Conservation (phyloP, 2,113 vertebrate species). For the Nicator chloris region DNA sequence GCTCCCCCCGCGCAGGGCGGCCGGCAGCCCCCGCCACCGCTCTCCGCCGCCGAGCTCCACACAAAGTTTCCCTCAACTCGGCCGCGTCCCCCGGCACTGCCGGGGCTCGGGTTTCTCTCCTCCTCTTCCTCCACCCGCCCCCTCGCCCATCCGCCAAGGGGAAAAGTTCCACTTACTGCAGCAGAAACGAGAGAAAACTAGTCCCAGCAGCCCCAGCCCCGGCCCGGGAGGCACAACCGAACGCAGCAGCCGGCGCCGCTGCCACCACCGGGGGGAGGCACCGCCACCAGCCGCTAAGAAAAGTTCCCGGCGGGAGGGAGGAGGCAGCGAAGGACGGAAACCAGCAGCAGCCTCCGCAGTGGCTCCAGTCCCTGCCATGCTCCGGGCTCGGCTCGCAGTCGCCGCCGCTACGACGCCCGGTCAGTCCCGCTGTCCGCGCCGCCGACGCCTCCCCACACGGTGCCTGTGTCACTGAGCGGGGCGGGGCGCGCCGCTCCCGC, state of each 20-base stretch:
- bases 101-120: not conserved
- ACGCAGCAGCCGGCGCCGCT: not conserved
- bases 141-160: not conserved
- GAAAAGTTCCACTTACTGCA: slow-evolving; percentile 58
- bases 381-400: not conserved
- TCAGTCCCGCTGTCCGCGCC: not conserved
- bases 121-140: not conserved
- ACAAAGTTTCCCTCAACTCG: slow-evolving; percentile 35
- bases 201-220: slow-evolving; percentile 3
- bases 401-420: slow-evolving; percentile 19
- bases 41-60: not conserved
- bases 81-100: not conserved
- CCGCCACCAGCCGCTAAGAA: not conserved
- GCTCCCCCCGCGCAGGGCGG: not conserved
- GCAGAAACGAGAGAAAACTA: slow-evolving; percentile 45
- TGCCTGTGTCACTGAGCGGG: slow-evolving; percentile 37
- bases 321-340: not conserved
- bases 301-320: not conserved
- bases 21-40: not conserved
- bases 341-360: not conserved
- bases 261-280: not conserved
- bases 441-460: not conserved
- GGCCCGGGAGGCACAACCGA: not conserved
- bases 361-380: slow-evolving; percentile 21
- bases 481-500: slow-evolving; percentile 28